Base-by-base conservation (phyloP, 2,888 invertebrate genomes). In the Drosophila seclusa region DNA sequence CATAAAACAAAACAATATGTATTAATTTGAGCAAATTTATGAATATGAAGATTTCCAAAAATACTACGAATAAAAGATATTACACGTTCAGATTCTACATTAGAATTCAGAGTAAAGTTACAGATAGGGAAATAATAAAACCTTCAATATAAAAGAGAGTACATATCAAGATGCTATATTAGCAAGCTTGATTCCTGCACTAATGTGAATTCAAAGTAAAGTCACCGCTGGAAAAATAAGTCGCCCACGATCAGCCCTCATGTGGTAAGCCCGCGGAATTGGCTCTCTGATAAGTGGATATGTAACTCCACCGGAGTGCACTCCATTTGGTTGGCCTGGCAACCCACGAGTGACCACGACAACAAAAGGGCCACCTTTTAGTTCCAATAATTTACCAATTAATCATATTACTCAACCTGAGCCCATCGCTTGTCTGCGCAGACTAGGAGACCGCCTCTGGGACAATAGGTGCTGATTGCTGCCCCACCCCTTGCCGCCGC, bases 381-480 rank as follows among this genome's bases (percentile, higher is more conserved):
- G 85, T 83, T 87, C 76, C 87, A 90, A 91, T 91, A 91, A 91
- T 90, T 92, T 87, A 83, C 77, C 89, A 90, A 91, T 91, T 91
- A 92, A 92, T 91, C 92, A 91, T 90, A 85, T 91, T 87, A 80
- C 79, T 77, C 75, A 77, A 71, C 78, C 68, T 52, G 69, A 69
- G 65, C 63, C 64, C 71, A 65, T 58, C 36, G 45, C 59, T 68
- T 69, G 73, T 69, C 70, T 61, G 54, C 63, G 36, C 34, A 66
- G 48, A 59, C 48, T 49, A 54, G 68, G 62, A 42, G 65, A 59
- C 68, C 61, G 75, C 59, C 72, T 70, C 64, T 58, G 31, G 68
- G 68, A 68, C 68, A 68, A 68, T 68, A 68, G 68, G 68, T 68
- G 68, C 90, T 92, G 92, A 92, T 92, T 92, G 91, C 91, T 83